phyloP scores from a whole-genome alignment of 2,797 vertebrate genomes.

The Falco concolor region DNA sequence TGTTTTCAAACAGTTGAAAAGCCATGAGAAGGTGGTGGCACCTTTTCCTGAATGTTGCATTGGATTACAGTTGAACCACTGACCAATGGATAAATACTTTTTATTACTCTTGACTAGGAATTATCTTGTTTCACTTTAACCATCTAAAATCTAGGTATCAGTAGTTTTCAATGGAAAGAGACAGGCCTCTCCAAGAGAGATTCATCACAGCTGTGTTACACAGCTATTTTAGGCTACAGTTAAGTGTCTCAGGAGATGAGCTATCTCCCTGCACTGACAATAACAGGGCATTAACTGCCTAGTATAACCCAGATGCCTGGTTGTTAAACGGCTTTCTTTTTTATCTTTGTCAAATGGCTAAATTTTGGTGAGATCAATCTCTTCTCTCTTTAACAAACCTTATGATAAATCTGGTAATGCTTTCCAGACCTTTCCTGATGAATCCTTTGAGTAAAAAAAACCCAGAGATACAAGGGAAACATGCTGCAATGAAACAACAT shows the following conservation, averaged over 20 bases:
- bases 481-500: neutral
- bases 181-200: neutral
- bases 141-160: neutral
- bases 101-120: neutral
- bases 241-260: neutral
- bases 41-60: neutral
- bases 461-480: neutral
- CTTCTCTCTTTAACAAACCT: neutral
- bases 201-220: neutral
- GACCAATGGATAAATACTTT: neutral
- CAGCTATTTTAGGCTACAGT: neutral
- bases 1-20: neutral
- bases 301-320: neutral
- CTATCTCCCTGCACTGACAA: neutral
- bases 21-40: neutral
- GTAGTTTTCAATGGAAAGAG: neutral
- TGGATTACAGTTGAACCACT: neutral
- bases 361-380: neutral
- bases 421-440: constrained; percentile 4
- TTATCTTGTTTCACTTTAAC: neutral
- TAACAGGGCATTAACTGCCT: neutral
- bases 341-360: neutral
- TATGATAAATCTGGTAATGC: constrained; percentile 10
- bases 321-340: neutral
- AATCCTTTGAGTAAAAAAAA: neutral